phyloP scores from a whole-genome alignment of 2,888 invertebrate genomes.

The Lepidocyrtoides sp. region DNA sequence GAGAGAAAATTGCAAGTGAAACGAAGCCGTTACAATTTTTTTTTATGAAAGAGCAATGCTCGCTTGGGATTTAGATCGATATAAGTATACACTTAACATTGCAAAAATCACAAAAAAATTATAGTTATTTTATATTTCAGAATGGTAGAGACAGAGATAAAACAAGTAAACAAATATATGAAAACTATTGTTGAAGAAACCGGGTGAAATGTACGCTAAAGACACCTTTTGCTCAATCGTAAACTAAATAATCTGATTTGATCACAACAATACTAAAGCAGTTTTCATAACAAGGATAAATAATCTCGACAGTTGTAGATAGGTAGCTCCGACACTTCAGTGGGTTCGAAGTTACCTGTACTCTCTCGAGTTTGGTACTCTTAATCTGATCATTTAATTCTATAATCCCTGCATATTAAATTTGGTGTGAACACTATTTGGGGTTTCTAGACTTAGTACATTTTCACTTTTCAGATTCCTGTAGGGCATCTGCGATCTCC shows the following conservation, averaged over 20 bases:
- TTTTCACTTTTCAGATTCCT: no score
- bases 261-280: conserved; percentile 12
- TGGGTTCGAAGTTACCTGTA: no score
- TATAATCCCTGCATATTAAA: no score
- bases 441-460: no score
- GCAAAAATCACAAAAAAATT: conserved; percentile 9
- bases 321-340: no score
- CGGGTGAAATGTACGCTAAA: background rate
- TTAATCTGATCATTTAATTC: no score
- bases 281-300: background rate
- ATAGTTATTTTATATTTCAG: no score
- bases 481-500: no score
- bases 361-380: no score
- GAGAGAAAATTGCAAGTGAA: background rate
- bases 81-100: background rate
- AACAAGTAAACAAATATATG: background rate
- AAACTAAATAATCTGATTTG: conserved; percentile 4
- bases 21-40: conserved; percentile 19
- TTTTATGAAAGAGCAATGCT: conserved; percentile 24
- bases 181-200: background rate
- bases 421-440: no score
- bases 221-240: background rate
- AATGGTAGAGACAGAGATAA: background rate
- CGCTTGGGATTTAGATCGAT: background rate
- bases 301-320: background rate